Evolutionary conservation across 1,140 invertebrate species (phyloP).

Genomic region (Drosophila rhopaloa): DNA sequence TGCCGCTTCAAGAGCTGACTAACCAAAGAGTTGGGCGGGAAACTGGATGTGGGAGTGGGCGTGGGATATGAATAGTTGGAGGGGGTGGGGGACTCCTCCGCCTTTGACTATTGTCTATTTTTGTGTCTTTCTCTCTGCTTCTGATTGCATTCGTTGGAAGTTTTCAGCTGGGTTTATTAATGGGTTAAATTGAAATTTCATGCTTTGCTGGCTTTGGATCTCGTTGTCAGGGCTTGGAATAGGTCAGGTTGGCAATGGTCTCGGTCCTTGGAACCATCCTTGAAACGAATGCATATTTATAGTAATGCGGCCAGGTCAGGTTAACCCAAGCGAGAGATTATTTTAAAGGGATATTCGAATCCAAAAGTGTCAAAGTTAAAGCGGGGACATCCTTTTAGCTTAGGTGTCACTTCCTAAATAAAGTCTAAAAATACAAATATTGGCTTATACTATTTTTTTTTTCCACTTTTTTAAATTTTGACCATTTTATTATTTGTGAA

Average conservation of each 20-base stretch:
- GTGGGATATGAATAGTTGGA: constrained; percentile 34
- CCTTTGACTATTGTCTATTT: constrained; percentile 52
- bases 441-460: too few species aligned
- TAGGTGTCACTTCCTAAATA: too few species aligned
- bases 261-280: constrained; percentile 20
- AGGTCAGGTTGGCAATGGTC: constrained; percentile 21
- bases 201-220: constrained; percentile 50
- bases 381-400: neutral
- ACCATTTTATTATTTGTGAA: too few species aligned
- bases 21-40: constrained; percentile 31
- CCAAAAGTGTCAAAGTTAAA: neutral
- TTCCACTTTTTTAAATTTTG: too few species aligned
- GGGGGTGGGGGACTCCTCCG: neutral
- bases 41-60: constrained; percentile 7
- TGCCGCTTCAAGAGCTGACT: constrained; percentile 41
- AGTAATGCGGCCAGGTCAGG: constrained; percentile 13
- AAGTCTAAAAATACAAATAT: too few species aligned
- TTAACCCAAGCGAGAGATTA: constrained; percentile 32
- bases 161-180: constrained; percentile 70
- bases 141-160: constrained; percentile 54
- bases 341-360: constrained; percentile 25
- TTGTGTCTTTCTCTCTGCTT: constrained; percentile 46
- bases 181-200: constrained; percentile 80
- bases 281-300: constrained; percentile 41
- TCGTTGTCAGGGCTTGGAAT: constrained; percentile 26